Percentiles rank a stretch among this genome's conserved stretches.
Conservation (phyloP, 1,140 invertebrate genomes). For the Lanistes nyassanus region DNA sequence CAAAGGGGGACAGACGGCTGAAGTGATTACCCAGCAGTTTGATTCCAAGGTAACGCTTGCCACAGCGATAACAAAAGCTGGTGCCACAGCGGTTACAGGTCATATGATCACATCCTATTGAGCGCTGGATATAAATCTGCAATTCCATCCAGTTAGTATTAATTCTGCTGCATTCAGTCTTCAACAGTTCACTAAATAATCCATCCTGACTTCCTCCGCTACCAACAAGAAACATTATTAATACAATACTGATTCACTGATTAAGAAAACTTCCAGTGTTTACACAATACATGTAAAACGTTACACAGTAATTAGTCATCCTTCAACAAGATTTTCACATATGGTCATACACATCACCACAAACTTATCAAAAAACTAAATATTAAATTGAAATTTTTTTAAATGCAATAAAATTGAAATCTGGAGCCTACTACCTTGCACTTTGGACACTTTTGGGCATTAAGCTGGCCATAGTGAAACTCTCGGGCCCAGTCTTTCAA, state of each 20-base stretch:
- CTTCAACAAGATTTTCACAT: not conserved
- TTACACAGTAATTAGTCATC: not conserved
- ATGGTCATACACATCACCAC: not conserved
- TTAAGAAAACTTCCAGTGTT: too few relatives aligned
- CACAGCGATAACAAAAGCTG: constrained; percentile 68
- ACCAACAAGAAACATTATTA: too few relatives aligned
- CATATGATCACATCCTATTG: constrained; percentile 69
- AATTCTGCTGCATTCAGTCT: too few relatives aligned
- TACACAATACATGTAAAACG: too few relatives aligned
- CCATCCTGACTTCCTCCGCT: too few relatives aligned
- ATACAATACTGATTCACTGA: too few relatives aligned
- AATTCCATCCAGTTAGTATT: not conserved
- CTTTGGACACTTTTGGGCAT: constrained; percentile 68
- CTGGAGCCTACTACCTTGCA: constrained; percentile 63
- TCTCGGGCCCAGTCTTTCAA: constrained; percentile 67
- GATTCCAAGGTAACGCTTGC: constrained; percentile 58
- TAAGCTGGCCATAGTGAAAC: constrained; percentile 62
- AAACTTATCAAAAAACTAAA: not conserved
- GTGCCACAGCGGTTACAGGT: constrained; percentile 65
- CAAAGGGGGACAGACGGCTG: constrained; percentile 65
- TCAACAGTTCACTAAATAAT: too few relatives aligned
- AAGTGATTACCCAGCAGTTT: constrained; percentile 68
- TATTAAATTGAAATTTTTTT: not conserved
- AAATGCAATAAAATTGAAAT: not conserved
- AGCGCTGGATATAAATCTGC: constrained; percentile 67